Conservation (phyloP, 2,797 vertebrate genomes). For the Lacerta bilineata region DNA sequence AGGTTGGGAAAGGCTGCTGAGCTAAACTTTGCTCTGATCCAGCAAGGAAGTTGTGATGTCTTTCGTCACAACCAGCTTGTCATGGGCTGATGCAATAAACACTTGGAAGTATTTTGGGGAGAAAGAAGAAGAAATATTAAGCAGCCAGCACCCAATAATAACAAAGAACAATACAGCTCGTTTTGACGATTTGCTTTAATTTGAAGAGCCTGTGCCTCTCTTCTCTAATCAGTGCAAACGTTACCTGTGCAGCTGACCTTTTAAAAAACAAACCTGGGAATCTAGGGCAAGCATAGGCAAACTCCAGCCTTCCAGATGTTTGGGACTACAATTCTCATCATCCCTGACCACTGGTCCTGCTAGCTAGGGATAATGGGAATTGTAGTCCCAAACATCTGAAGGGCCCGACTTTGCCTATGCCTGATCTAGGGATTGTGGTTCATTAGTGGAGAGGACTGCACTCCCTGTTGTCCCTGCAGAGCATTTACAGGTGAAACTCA, state of each 20-base stretch:
- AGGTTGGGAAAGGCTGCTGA: not conserved
- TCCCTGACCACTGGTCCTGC: too few relatives aligned
- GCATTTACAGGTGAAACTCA: not conserved
- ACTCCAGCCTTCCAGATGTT: too few relatives aligned
- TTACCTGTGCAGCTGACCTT: not conserved
- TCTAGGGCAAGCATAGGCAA: too few relatives aligned
- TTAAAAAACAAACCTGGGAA: too few relatives aligned
- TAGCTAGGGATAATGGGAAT: too few relatives aligned
- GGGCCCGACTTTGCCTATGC: too few relatives aligned
- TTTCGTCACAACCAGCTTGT: not conserved
- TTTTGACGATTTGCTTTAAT: too few relatives aligned
- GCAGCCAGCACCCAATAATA: not conserved
- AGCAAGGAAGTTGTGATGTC: not conserved
- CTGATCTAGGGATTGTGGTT: too few relatives aligned
- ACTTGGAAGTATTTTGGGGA: not conserved
- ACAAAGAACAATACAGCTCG: not conserved
- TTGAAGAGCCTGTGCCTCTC: not conserved
- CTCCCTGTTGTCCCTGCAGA: not conserved
- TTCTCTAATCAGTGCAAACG: not conserved
- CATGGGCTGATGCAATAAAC: not conserved
- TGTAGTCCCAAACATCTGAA: too few relatives aligned
- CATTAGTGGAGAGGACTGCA: too few relatives aligned
- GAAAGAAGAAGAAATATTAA: not conserved
- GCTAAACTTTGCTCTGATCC: not conserved
- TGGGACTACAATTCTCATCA: too few relatives aligned